These are phyloP conservation scores for Carassius gibelio DNA, from an alignment of 2,113 vertebrate species.

Conservation along the genomic window DNA sequence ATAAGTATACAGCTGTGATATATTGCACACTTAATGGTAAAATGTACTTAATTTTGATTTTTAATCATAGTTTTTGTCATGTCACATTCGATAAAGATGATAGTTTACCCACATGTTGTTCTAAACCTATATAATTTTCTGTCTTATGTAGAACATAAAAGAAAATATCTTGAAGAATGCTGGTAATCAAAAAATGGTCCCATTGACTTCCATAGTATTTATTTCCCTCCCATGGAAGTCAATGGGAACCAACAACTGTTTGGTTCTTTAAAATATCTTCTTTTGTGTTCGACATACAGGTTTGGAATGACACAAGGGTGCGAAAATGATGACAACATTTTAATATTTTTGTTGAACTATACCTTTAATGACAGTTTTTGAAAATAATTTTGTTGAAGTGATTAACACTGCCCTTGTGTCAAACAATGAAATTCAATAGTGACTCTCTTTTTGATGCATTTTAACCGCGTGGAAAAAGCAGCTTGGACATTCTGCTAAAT, in stretches of 20 bases:
- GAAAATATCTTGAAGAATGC: too few relatives aligned
- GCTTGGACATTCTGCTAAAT: neutral
- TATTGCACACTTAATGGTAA: neutral
- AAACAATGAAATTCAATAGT: neutral
- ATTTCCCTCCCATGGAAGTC: too few relatives aligned
- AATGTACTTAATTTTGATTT: neutral
- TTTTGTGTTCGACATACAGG: too few relatives aligned
- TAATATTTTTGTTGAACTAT: too few relatives aligned
- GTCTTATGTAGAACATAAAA: too few relatives aligned
- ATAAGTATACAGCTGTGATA: neutral
- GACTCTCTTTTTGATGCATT: neutral
- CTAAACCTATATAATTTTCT: too few relatives aligned
- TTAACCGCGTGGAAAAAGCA: neutral
- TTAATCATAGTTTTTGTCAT: neutral
- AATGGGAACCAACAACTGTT: too few relatives aligned
- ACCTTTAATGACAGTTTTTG: neutral
- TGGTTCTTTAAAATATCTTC: too few relatives aligned
- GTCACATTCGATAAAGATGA: neutral
- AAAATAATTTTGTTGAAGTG: neutral
- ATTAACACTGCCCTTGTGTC: neutral
- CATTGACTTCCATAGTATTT: too few relatives aligned
- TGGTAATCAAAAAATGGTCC: too few relatives aligned
- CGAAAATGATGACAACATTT: neutral
- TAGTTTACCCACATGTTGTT: neutral
- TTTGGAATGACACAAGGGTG: too few relatives aligned